Evolutionary conservation across 2,888 invertebrate species (phyloP), one percentile per base, ranked within the genome.

Genomic region (Desoria tigrina): DNA sequence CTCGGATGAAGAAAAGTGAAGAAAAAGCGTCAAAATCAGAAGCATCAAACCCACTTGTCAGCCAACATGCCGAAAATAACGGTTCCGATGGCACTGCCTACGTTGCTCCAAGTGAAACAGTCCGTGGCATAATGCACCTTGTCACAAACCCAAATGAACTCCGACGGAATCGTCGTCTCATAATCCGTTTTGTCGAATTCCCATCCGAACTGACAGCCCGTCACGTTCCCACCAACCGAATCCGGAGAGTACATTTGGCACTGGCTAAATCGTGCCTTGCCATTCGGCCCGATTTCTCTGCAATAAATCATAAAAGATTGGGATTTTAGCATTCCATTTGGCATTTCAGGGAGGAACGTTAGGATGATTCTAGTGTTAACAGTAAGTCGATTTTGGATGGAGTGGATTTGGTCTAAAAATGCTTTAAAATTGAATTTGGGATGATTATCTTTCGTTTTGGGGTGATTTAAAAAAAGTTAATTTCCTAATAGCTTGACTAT

Each of bases 61-160:
- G 84, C 84, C 72, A 85, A 78, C 78, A 84, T 83, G 68, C 85
- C 84, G 77, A 85, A 83, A 70, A 84, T 77, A 75, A 85, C 81
- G 39, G 84, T 83, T 55, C 85, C 85, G 58, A 84, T 74, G 63
- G 84, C 82, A 78, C 84, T 84, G 37, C 84, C 84, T 61, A 84
- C 79, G 73, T 83, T 82, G 65, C 81, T 79, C 73, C 82, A 79
- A 42, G 83, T 83, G 75, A 85, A 82, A 42, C 83, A 80, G 78
- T 85, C 84, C 63, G 85, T 82, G 21, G 72, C 65, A 42, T 73
- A 72, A 42, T 65, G 42, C 2, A 56, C 64, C 9, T 61, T 60
- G 6, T 66, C 63, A 59, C 76, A 76, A 11, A 76, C 72, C 76
- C 76, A 76, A 49, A 67, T 53, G 50, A 61, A 74, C 6, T 71